Base-by-base conservation (phyloP, 1,140 invertebrate species). In the Adelges cooleyi region DNA sequence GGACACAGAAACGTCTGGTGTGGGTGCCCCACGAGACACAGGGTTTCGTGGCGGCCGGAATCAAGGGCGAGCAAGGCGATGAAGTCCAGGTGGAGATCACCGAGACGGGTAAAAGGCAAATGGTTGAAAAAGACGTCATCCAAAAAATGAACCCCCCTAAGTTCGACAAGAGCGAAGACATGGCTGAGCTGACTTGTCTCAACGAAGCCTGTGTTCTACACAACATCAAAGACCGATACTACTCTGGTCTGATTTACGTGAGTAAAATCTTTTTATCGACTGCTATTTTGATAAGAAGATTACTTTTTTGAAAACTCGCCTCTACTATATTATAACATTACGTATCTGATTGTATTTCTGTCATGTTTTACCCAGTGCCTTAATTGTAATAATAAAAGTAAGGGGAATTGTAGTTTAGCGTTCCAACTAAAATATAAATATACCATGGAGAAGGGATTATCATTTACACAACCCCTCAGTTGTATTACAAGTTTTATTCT, bases 101-200 rank as follows among this genome's bases (percentile, higher is more conserved):
- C 69, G 95, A 99, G 77, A 95, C 92, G 71, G 92, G 94, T 69
- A 98, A 98, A 78, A 80, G 85, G 71, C 81, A 85, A 65, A 78
- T 85, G 71, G 89, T 98, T 65, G 83, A 85, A 66, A 91, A 90
- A 76, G 95, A 99, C 80, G 95, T 99, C 77, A 92, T 97, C 72
- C 96, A 99, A 77, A 99, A 99, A 80, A 99, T 99, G 95, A 99
- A 99, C 78, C 97, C 97, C 59, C 97, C 97, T 38, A 99, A 98
- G 79, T 99, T 97, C 79, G 92, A 95, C 79, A 99, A 99, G 81
- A 95, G 98, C 68, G 96, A 99, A 79, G 96, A 99, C 76, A 99
- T 99, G 97, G 95, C 97, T 27, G 96, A 99, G 78, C 79, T 99
- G 69, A 98, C 97, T 49, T 99, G 96, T 75, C 82, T 99, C 50